Percentiles rank a stretch among this genome's conserved stretches.
phyloP scores from a whole-genome alignment of 2,113 vertebrate genomes.

The Hippocampus barbouri region DNA sequence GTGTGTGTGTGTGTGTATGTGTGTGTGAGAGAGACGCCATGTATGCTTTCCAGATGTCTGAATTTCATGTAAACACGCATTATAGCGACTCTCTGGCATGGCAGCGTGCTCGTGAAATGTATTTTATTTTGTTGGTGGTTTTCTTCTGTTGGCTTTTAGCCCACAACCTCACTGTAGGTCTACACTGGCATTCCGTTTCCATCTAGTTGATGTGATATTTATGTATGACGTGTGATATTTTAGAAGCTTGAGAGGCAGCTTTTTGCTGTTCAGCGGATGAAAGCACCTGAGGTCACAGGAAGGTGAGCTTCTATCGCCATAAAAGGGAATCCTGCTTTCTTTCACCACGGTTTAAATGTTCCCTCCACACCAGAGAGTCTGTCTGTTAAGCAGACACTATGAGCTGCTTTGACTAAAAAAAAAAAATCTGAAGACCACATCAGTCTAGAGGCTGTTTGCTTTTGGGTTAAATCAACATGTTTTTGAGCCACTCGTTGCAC shows the following conservation, averaged over 20 bases:
- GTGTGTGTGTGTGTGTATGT: background rate
- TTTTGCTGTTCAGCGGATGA: background rate
- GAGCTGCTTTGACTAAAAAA: background rate
- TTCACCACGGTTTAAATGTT: conserved; percentile 1
- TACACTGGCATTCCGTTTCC: background rate
- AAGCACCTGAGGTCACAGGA: background rate
- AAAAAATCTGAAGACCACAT: background rate
- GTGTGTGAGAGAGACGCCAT: conserved; percentile 5
- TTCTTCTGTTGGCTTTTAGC: background rate
- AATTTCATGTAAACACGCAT: conserved; percentile 33
- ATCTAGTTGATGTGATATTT: conserved; percentile 6
- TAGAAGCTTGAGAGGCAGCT: conserved; percentile 2
- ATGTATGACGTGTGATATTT: conserved; percentile 2
- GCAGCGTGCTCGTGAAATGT: background rate
- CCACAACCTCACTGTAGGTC: background rate
- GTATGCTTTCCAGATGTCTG: conserved; percentile 59
- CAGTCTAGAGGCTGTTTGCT: background rate
- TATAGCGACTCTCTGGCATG: background rate
- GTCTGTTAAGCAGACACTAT: background rate
- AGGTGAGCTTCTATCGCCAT: background rate
- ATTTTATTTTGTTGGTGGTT: background rate
- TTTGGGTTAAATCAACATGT: background rate
- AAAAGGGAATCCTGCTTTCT: conserved; percentile 15
- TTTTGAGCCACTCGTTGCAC: background rate
- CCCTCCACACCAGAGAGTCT: background rate